Percentiles rank a stretch among this genome's conserved stretches.
Evolutionary conservation across 1,140 invertebrate genomes (phyloP).

Genomic region (Leptinotarsa lineolata): DNA sequence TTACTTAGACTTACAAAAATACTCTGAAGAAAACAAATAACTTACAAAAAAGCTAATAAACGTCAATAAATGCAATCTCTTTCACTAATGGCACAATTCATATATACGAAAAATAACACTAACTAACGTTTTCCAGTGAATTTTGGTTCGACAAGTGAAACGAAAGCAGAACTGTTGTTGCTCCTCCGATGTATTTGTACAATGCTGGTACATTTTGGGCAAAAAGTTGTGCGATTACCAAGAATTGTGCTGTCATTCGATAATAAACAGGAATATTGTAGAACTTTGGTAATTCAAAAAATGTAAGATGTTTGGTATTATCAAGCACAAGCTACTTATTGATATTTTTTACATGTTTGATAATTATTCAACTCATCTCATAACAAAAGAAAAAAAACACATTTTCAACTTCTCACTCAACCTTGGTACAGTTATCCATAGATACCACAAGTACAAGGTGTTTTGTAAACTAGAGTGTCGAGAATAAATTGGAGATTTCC

Average conservation of each 20-base stretch:
- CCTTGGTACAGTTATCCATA: constrained; percentile 43
- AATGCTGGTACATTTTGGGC: constrained; percentile 29
- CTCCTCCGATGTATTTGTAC: constrained; percentile 20
- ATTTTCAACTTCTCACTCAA: constrained; percentile 47
- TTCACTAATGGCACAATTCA: constrained; percentile 39
- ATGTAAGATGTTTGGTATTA: constrained; percentile 31
- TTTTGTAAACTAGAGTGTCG: too few species aligned
- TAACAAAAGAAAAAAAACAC: constrained; percentile 46
- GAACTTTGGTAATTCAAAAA: constrained; percentile 30
- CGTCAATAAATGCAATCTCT: constrained; percentile 42
- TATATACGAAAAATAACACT: constrained; percentile 33
- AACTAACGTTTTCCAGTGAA: constrained; percentile 16
- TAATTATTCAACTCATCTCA: constrained; percentile 26
- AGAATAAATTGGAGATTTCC: too few species aligned
- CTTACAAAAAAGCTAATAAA: constrained; percentile 38
- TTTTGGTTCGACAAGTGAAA: constrained; percentile 20
- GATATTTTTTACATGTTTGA: constrained; percentile 28
- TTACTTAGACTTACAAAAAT: constrained; percentile 40
- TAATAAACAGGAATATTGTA: constrained; percentile 30
- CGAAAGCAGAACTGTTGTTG: constrained; percentile 9
- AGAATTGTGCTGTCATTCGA: constrained; percentile 32
- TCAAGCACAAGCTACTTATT: constrained; percentile 39
- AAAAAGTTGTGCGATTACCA: constrained; percentile 27
- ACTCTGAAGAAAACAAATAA: constrained; percentile 42
- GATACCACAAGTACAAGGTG: too few species aligned